Conservation (phyloP, 1,140 invertebrate genomes). For the Triops longicaudatus region DNA sequence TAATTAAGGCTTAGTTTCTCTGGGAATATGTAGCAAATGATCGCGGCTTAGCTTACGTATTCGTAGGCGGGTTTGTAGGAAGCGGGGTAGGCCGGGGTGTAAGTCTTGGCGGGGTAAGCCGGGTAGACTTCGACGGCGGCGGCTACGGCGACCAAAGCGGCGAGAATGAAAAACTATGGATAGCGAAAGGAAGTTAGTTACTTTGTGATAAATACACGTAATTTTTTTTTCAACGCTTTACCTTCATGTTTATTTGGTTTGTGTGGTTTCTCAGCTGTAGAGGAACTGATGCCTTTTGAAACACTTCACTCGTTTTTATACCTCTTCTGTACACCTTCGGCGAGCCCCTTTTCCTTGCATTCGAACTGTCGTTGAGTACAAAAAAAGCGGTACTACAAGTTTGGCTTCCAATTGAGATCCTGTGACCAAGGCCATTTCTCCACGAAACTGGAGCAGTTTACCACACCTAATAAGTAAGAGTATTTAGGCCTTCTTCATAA, state of each 20-base stretch:
- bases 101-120: slow-evolving; percentile 17
- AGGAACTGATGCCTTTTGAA: neutral
- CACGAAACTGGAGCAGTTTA: neutral
- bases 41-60: slow-evolving; percentile 16
- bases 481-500: neutral
- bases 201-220: neutral
- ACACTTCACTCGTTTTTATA: neutral
- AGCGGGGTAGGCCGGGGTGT: slow-evolving; percentile 20
- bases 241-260: neutral
- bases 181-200: neutral
- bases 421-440: neutral
- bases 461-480: neutral
- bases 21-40: neutral
- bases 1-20: neutral
- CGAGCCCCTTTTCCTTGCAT: neutral
- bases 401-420: neutral
- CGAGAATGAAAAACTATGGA: slow-evolving; percentile 26
- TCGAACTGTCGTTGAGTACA: neutral
- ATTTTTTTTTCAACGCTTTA: neutral
- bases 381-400: neutral
- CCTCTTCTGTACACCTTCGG: neutral
- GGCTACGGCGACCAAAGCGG: slow-evolving; percentile 26
- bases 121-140: slow-evolving; percentile 24
- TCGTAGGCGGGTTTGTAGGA: slow-evolving; percentile 23
- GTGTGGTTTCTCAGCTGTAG: neutral